Percentiles rank a stretch among this genome's conserved stretches.
These are phyloP conservation scores for Panopea generosa DNA, from an alignment of 2,888 invertebrate species.

Conservation along the genomic window DNA sequence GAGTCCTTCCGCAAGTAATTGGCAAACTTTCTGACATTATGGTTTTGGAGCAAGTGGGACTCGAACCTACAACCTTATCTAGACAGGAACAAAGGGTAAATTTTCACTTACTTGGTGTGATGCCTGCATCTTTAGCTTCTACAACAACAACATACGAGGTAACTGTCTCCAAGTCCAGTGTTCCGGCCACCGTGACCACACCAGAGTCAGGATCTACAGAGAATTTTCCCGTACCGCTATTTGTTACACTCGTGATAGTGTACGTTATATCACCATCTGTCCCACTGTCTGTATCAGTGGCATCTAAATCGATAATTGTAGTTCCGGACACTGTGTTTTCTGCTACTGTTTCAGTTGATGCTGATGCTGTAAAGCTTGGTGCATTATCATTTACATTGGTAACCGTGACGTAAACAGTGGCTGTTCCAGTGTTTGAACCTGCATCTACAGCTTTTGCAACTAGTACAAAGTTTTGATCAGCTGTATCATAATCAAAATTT, in stretches of 20 bases:
- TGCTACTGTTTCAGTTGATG: conserved; percentile 50
- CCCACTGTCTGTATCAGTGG: conserved; percentile 70
- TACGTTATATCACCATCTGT: conserved; percentile 68
- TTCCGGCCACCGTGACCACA: conserved; percentile 51
- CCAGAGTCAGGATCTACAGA: conserved; percentile 64
- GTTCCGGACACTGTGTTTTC: conserved; percentile 58
- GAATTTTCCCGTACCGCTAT: conserved; percentile 42
- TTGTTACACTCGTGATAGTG: conserved; percentile 57
- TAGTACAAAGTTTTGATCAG: conserved; percentile 58
- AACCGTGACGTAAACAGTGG: conserved; percentile 64
- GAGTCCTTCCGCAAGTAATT: too few species aligned
- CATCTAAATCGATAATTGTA: conserved; percentile 62
- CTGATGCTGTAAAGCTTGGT: conserved; percentile 56
- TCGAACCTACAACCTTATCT: too few species aligned
- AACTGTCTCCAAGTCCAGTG: conserved; percentile 70
- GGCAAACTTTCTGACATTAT: too few species aligned
- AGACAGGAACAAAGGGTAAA: too few species aligned
- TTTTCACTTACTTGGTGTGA: conserved; percentile 33
- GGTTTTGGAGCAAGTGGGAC: too few species aligned
- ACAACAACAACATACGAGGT: conserved; percentile 56
- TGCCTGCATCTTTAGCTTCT: conserved; percentile 61
- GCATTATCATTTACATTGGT: conserved; percentile 67
- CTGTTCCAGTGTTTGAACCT: conserved; percentile 58
- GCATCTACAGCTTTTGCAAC: conserved; percentile 87
- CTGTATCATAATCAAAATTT: conserved; percentile 74